Base-by-base conservation (phyloP, 2,888 invertebrate genomes). In the Dorcus parallelipipedus region DNA sequence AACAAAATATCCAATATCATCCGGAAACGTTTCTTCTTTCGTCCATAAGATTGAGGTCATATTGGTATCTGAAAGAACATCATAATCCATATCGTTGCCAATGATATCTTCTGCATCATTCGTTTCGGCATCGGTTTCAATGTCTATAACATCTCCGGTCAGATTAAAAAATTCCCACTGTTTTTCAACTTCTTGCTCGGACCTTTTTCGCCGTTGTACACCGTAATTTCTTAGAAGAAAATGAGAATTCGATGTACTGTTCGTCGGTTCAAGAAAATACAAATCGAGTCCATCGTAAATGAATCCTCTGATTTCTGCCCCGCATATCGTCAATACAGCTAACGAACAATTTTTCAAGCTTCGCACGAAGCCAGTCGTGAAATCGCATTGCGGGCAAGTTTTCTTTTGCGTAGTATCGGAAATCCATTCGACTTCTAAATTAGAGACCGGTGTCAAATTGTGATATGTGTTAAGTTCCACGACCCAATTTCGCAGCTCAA, bases 91-190 rank as follows among this genome's bases (percentile, higher is more conserved):
- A 48, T 62, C 66, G 23, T 59, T 61, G 51, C 40, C 62, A 49
- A 54, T 64, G 60, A 41, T 59, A 5, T 33, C 26, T 43, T 53
- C 62, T 40, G 58, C 61, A 39, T 52, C 59, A 14, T 48, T 61
- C 10, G 67, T 67, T 26, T 64, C 61, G 56, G 71, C 68, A 43
- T 73, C 69, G 26, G 65, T 71, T 33, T 73, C 77, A 10, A 78
- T 71, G 47, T 80, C 76, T 48, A 81, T 73, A 1, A 76, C 76
- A 62, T 82, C 82, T 7, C 80, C 81, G 2, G 80, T 81, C 49
- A 82, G 68, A 74, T 82, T 81, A 64, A 78, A 80, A 43, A 58
- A 69, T 49, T 68, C 63, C 69, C 69, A 69, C 53, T 64, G 50
- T 39, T 53, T 48, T 17, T 49, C 9, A 49, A 41, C 5, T 4